phyloP scores from a whole-genome alignment of 2,888 invertebrate genomes.

The Malachius bipustulatus region DNA sequence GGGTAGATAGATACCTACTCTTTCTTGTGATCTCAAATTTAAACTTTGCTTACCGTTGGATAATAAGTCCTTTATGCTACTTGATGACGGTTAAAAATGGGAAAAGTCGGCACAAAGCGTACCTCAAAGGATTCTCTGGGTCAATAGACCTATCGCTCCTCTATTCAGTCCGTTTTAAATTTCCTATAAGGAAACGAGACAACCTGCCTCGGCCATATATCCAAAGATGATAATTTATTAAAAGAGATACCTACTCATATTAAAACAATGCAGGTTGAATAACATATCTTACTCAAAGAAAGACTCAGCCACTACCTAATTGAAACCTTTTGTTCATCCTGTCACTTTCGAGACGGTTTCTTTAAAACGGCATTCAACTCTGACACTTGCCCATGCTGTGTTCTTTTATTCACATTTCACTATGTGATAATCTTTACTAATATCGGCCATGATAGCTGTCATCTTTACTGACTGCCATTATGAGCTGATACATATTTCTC shows the following conservation, averaged over 20 bases:
- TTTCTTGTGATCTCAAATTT: too few relatives aligned
- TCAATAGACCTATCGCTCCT: too few relatives aligned
- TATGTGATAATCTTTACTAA: conserved; percentile 1
- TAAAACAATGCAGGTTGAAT: background rate
- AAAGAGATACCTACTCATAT: background rate
- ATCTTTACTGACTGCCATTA: background rate
- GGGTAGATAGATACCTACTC: too few relatives aligned
- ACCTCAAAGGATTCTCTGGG: too few relatives aligned
- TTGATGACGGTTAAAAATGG: too few relatives aligned
- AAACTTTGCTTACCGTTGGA: too few relatives aligned
- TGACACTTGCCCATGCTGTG: background rate
- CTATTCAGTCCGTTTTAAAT: too few relatives aligned
- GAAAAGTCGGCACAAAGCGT: too few relatives aligned
- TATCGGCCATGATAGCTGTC: background rate
- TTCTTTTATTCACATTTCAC: conserved; percentile 2
- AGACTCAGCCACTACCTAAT: background rate
- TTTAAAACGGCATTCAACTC: background rate
- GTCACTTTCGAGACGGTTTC: background rate
- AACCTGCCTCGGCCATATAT: too few relatives aligned
- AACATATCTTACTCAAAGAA: conserved; percentile 1
- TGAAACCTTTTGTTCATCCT: conserved; percentile 3
- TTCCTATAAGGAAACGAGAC: too few relatives aligned
- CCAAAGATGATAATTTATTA: too few relatives aligned
- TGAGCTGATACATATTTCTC: background rate
- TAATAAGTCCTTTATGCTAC: too few relatives aligned